Percentiles rank a stretch among this genome's conserved stretches.
Evolutionary conservation across 30 jellyfish, hydroid and myxozoan genomes (phyloP).

Genomic region (Nemopilema nomurai): DNA sequence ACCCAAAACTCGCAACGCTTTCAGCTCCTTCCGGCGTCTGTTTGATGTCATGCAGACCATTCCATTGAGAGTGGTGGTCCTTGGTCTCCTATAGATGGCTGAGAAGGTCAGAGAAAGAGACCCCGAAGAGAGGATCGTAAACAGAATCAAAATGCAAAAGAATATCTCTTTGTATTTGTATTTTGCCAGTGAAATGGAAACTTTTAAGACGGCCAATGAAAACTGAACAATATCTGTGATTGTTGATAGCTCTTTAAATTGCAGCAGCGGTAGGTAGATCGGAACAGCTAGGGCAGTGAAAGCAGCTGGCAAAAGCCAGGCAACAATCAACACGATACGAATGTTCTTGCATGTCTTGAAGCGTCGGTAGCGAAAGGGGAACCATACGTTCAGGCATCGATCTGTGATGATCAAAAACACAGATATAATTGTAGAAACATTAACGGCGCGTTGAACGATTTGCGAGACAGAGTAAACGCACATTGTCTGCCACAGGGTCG

Average conservation of each 20-base stretch:
- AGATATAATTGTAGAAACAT: neutral
- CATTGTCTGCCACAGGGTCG: neutral
- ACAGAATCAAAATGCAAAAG: neutral
- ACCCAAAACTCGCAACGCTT: slow-evolving; percentile 1
- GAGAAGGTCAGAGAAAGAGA: neutral
- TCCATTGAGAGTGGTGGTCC: neutral
- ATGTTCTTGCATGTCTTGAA: neutral
- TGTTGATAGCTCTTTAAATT: neutral
- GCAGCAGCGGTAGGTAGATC: slow-evolving; percentile 1
- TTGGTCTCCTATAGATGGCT: slow-evolving; percentile 14
- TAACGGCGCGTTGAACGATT: neutral
- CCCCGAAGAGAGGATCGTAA: neutral
- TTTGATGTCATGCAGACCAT: neutral
- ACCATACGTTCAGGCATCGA: neutral
- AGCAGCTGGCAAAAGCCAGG: neutral
- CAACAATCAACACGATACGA: neutral
- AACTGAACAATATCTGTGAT: neutral
- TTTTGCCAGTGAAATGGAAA: neutral
- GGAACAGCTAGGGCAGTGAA: neutral
- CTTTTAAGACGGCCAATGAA: neutral
- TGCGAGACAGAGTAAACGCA: neutral
- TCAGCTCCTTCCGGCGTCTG: slow-evolving; percentile 6
- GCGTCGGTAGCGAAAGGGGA: neutral
- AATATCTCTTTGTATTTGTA: slow-evolving; percentile 5
- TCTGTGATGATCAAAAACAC: slow-evolving; percentile 9